Percentiles rank a stretch among this genome's conserved stretches.
Conservation (phyloP, 1,140 invertebrate genomes). For the Drosophila prosaltans region DNA sequence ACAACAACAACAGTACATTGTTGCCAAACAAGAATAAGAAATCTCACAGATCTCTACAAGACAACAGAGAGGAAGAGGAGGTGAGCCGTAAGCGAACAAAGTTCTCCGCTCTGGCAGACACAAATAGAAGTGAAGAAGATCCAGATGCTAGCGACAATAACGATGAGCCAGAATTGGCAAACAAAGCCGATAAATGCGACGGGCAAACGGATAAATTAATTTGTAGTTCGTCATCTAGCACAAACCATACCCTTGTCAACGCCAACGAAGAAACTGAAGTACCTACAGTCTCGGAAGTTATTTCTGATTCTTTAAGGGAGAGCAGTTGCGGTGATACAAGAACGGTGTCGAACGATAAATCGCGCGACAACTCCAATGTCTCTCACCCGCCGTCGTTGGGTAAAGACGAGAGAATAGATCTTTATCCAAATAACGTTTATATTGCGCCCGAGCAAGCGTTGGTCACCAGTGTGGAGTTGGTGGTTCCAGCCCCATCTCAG, state of each 20-base stretch:
- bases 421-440: conserved; percentile 36
- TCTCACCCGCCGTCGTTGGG: neutral
- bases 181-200: neutral
- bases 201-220: neutral
- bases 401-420: conserved; percentile 13
- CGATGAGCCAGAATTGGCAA: neutral
- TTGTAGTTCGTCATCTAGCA: conserved; percentile 11
- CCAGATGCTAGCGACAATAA: conserved; percentile 16
- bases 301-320: neutral
- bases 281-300: neutral
- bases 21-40: conserved; percentile 18
- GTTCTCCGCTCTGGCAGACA: conserved; percentile 13
- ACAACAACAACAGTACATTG: conserved; percentile 22
- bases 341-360: conserved; percentile 6
- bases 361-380: neutral
- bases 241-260: neutral
- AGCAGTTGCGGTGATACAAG: neutral
- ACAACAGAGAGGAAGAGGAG: conserved; percentile 3
- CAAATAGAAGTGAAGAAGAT: conserved; percentile 13
- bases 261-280: neutral
- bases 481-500: conserved; percentile 33
- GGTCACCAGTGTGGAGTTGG: conserved; percentile 66
- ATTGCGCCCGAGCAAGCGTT: conserved; percentile 66
- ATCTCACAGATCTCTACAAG: neutral
- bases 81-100: conserved; percentile 39